phyloP scores from a whole-genome alignment of 2,113 vertebrate genomes.

The Megalops atlanticus region DNA sequence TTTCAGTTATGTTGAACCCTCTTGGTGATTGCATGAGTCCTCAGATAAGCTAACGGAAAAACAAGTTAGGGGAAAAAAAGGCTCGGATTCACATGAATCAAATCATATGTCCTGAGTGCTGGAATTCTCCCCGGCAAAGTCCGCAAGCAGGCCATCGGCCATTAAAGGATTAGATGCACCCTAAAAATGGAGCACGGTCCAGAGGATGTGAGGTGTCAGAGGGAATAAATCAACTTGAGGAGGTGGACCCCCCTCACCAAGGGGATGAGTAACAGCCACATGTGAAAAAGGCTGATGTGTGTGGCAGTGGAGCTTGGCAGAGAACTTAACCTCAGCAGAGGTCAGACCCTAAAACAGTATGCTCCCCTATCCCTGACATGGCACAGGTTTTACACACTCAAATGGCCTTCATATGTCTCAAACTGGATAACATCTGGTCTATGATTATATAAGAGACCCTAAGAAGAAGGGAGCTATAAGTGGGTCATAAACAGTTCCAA shows the following conservation, averaged over 20 bases:
- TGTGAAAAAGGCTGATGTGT: conserved; percentile 1
- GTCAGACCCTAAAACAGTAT: conserved; percentile 54
- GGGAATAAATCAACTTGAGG: conserved; percentile 16
- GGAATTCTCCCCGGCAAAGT: conserved; percentile 58
- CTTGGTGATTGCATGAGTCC: conserved; percentile 72
- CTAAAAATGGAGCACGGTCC: conserved; percentile 53
- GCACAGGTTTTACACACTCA: conserved; percentile 57
- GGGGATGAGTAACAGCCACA: not conserved
- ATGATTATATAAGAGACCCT: conserved; percentile 13
- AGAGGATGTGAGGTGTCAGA: not conserved
- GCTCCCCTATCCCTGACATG: conserved; percentile 51
- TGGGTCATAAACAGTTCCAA: conserved; percentile 10
- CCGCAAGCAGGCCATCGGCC: conserved; percentile 67
- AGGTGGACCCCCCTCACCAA: not conserved
- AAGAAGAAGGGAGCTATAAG: not conserved
- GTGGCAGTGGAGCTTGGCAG: not conserved
- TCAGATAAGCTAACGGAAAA: conserved; percentile 65
- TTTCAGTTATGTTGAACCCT: conserved; percentile 60
- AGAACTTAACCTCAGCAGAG: conserved; percentile 16
- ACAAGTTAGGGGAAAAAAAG: conserved; percentile 21
- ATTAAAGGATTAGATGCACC: conserved; percentile 76
- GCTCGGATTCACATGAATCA: conserved; percentile 52
- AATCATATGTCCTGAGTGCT: conserved; percentile 54
- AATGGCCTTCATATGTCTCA: conserved; percentile 62
- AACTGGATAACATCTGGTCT: conserved; percentile 61